Evolutionary conservation across 2,113 vertebrate species (phyloP).

Genomic region (Rafetus swinhoei): DNA sequence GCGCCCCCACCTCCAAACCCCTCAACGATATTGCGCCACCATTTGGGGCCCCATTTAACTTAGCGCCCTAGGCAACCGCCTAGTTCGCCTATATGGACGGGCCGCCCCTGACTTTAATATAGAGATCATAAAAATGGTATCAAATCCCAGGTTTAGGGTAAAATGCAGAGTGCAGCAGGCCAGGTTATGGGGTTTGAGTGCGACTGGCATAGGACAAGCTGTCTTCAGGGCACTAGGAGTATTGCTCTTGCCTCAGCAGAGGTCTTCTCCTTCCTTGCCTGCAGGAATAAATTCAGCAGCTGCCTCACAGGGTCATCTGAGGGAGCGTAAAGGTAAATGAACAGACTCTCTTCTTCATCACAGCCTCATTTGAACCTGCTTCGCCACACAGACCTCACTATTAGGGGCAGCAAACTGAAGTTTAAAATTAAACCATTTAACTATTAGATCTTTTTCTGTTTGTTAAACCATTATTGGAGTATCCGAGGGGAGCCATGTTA

Average conservation of each 20-base stretch:
- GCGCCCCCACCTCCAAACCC: too few relatives aligned
- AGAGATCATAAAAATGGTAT: accelerated
- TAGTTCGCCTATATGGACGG: too few relatives aligned
- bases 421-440: not conserved
- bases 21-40: too few relatives aligned
- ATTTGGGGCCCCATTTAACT: too few relatives aligned
- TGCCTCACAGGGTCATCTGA: accelerated
- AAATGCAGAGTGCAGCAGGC: too few relatives aligned
- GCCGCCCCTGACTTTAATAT: not conserved
- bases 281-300: accelerated
- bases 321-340: accelerated
- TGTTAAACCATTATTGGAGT: accelerated
- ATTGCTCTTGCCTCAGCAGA: accelerated
- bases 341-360: not conserved
- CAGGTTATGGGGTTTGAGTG: accelerated
- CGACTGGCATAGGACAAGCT: not conserved
- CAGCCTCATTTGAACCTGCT: accelerated
- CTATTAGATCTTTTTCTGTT: accelerated
- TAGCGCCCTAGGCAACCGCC: too few relatives aligned
- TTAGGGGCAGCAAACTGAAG: not conserved
- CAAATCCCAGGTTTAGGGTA: not conserved
- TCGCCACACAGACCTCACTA: accelerated
- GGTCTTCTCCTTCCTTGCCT: accelerated
- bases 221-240: accelerated
- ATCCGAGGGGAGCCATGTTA: too few relatives aligned